Percentiles rank a stretch among this genome's conserved stretches.
Conservation (phyloP, 2,797 vertebrate genomes). For the Myotis daubentonii region DNA sequence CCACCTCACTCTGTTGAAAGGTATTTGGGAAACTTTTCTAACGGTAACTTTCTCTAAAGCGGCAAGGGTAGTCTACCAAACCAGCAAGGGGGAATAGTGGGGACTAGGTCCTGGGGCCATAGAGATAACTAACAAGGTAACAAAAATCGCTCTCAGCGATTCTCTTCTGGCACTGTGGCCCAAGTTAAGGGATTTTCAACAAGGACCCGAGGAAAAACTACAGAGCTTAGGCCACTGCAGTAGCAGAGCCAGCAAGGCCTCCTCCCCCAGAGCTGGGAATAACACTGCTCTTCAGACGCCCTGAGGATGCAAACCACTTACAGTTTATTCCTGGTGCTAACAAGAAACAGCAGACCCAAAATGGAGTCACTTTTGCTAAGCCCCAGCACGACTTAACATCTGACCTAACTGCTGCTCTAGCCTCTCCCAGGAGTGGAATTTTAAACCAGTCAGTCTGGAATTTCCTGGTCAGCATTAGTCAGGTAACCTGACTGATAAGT, state of each 20-base stretch:
- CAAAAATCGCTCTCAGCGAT: not conserved
- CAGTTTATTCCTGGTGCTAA: not conserved
- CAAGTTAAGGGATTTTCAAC: too few species aligned
- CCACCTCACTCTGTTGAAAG: not conserved
- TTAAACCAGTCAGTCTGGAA: not conserved
- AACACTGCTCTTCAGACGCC: not conserved
- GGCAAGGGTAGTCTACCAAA: not conserved
- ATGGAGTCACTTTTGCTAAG: not conserved
- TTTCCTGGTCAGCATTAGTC: not conserved
- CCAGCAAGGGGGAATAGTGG: too few species aligned
- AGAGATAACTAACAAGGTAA: not conserved
- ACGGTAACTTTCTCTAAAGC: not conserved
- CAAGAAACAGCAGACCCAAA: not conserved
- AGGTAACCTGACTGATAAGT: not conserved
- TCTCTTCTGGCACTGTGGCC: not conserved
- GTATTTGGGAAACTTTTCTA: not conserved
- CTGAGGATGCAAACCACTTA: not conserved
- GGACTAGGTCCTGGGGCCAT: not conserved
- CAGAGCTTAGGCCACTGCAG: not conserved
- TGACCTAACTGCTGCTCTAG: not conserved
- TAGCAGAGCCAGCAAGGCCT: not conserved
- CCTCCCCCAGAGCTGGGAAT: not conserved
- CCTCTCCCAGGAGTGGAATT: not conserved
- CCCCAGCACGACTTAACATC: not conserved
- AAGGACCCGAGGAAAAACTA: not conserved